Evolutionary conservation across 2,888 invertebrate species (phyloP).

Genomic region (Gerris lacustris): DNA sequence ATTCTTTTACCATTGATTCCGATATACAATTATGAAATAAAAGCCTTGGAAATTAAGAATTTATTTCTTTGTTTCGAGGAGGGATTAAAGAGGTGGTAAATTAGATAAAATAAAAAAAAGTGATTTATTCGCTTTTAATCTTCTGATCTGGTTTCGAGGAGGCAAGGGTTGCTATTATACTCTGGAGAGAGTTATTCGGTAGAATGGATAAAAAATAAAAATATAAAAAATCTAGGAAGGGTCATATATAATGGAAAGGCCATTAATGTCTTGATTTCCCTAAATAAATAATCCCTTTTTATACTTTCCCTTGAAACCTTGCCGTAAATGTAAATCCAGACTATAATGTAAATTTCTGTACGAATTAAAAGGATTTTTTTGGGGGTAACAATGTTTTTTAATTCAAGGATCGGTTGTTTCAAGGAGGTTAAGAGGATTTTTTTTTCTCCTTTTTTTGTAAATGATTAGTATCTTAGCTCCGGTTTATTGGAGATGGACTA

Average conservation of each 20-base stretch:
- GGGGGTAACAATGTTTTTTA: too few relatives aligned
- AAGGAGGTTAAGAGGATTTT: too few relatives aligned
- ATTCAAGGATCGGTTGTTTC: too few relatives aligned
- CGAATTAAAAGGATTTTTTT: too few relatives aligned
- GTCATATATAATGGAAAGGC: background rate
- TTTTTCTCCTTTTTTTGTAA: too few relatives aligned
- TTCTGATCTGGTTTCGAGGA: background rate
- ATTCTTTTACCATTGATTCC: too few relatives aligned
- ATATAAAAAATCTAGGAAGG: background rate
- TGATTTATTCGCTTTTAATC: constrained; percentile 1
- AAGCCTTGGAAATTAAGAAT: background rate
- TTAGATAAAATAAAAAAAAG: background rate
- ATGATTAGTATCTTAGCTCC: too few relatives aligned
- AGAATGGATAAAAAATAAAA: background rate
- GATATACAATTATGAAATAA: too few relatives aligned
- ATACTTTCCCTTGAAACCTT: background rate
- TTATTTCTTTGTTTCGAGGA: background rate
- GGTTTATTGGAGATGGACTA: too few relatives aligned
- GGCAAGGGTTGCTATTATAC: background rate
- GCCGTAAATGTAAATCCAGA: background rate
- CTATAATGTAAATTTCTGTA: too few relatives aligned
- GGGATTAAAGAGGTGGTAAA: background rate
- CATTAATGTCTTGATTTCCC: constrained; percentile 5
- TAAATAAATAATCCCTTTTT: background rate
- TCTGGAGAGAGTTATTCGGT: background rate